Conservation (phyloP, 2,888 invertebrate species). For the Spisula subtruncata region DNA sequence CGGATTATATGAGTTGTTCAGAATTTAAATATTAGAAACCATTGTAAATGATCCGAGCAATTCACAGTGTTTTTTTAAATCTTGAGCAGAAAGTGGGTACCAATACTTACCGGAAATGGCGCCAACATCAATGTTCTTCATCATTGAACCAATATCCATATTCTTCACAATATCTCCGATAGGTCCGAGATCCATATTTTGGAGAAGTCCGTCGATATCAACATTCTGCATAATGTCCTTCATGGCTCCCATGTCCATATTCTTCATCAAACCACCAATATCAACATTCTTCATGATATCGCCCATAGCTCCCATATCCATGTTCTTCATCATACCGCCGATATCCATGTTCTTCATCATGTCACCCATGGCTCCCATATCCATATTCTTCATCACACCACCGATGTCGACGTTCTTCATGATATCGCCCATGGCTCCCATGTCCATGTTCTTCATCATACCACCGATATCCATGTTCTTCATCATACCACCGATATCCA, state of each 20-base stretch:
- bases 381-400: conserved; percentile 62
- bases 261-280: conserved; percentile 62
- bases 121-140: conserved; percentile 59
- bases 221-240: conserved; percentile 58
- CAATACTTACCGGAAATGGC: conserved; percentile 46
- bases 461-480: conserved; percentile 59
- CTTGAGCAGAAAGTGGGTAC: no score
- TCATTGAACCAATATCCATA: conserved; percentile 49
- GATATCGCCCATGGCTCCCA: conserved; percentile 61
- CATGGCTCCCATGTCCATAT: conserved; percentile 64
- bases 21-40: neutral
- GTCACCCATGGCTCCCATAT: conserved; percentile 55
- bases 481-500: conserved; percentile 64
- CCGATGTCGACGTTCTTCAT: conserved; percentile 60
- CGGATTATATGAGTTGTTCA: neutral
- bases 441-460: conserved; percentile 64
- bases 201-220: conserved; percentile 37
- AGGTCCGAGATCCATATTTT: conserved; percentile 57
- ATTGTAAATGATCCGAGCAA: no score
- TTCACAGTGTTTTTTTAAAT: no score
- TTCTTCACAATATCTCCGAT: conserved; percentile 50
- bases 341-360: conserved; percentile 60
- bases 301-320: conserved; percentile 53
- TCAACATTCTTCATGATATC: conserved; percentile 62
- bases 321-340: conserved; percentile 51